A percentile compares a stretch with the other conserved stretches of the same genome.
phyloP scores from a whole-genome alignment of 2,113 vertebrate genomes.

The Vicugna pacos region DNA sequence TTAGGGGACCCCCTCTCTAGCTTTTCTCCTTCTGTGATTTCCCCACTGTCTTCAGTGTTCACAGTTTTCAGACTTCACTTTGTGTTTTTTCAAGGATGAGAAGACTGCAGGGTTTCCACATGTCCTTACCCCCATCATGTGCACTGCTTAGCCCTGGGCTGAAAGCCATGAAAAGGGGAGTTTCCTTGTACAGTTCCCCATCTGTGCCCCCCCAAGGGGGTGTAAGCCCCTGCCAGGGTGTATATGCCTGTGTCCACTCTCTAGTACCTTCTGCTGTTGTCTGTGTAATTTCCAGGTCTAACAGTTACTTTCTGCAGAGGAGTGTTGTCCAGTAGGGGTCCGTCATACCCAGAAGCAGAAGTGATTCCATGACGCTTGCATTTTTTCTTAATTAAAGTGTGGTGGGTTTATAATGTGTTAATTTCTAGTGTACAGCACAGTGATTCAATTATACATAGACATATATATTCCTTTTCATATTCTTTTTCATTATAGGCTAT shows the following conservation, averaged over 20 bases:
- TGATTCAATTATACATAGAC: too few species aligned
- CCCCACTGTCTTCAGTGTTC: neutral
- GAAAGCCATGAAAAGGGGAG: neutral
- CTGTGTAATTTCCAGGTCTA: neutral
- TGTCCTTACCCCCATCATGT: rapidly evolving
- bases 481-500: too few species aligned
- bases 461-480: too few species aligned
- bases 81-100: neutral
- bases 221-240: too few species aligned
- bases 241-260: rapidly evolving
- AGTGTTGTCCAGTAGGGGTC: neutral
- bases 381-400: neutral
- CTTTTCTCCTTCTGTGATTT: neutral
- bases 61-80: neutral
- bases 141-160: neutral
- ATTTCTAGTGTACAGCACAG: too few species aligned
- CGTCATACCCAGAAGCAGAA: neutral
- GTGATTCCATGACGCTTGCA: neutral
- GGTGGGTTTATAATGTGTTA: too few species aligned
- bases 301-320: neutral
- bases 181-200: rapidly evolving
- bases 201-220: too few species aligned
- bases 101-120: neutral
- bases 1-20: neutral
- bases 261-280: neutral